These are phyloP conservation scores for Ornithoptera alexandrae DNA, from an alignment of 2,888 invertebrate species.

Conservation along the genomic window DNA sequence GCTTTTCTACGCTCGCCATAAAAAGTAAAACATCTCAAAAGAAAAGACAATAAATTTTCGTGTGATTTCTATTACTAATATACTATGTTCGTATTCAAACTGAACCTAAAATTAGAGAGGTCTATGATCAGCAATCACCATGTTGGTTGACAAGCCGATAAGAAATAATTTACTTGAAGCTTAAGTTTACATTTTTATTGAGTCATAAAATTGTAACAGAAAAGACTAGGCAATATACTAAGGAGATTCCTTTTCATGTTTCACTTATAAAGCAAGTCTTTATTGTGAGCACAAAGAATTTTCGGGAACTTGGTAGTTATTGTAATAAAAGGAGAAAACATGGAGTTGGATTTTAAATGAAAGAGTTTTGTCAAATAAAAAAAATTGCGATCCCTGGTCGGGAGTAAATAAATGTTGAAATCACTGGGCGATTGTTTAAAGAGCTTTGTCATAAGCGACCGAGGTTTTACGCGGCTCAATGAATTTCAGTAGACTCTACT, in stretches of 20 bases:
- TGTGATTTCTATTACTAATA: no score
- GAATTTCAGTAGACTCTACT: slow-evolving; percentile 36
- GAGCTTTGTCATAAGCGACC: slow-evolving; percentile 47
- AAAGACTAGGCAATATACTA: background rate
- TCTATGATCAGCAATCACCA: no score
- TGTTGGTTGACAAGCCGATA: no score
- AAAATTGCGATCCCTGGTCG: slow-evolving; percentile 40
- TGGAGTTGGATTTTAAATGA: slow-evolving; percentile 38
- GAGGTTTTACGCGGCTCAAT: slow-evolving; percentile 52
- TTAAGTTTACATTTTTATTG: background rate
- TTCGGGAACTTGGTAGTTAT: slow-evolving; percentile 54
- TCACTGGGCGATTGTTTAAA: slow-evolving; percentile 52
- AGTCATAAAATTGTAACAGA: background rate
- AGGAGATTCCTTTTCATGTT: background rate
- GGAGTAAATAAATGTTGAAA: slow-evolving; percentile 52
- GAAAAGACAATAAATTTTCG: no score
- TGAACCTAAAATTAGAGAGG: no score
- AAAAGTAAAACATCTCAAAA: no score
- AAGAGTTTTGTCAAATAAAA: slow-evolving; percentile 25
- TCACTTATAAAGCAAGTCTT: background rate
- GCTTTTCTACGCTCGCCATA: no score
- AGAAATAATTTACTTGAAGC: no score
- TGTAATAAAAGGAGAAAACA: slow-evolving; percentile 57
- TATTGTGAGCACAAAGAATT: slow-evolving; percentile 32
- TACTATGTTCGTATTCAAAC: no score